Evolutionary conservation across 2,113 vertebrate genomes (phyloP).

Genomic region (Ceyx melanurus): DNA sequence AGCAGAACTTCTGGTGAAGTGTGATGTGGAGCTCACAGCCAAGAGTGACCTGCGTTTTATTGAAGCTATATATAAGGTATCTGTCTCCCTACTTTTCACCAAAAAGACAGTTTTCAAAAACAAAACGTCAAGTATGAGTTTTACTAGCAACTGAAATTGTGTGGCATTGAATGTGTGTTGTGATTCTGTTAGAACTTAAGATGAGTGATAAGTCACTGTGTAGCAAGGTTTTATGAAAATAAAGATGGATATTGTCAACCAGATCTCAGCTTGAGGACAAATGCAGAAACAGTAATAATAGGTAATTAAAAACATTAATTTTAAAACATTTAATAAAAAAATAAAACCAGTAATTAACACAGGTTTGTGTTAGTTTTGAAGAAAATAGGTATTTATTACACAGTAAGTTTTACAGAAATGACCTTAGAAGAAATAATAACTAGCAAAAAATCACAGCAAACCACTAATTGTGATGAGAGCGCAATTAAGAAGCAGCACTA

Average conservation of each 20-base stretch:
- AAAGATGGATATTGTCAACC: background rate
- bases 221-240: background rate
- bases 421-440: background rate
- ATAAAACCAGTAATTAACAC: no score
- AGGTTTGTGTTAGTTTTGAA: background rate
- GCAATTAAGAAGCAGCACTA: background rate
- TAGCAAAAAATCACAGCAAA: background rate
- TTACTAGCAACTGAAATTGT: background rate
- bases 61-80: slow-evolving; percentile 92
- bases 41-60: slow-evolving; percentile 91
- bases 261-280: background rate
- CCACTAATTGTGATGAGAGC: background rate
- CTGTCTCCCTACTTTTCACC: background rate
- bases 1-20: slow-evolving; percentile 82
- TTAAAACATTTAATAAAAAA: no score
- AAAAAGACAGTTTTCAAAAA: background rate
- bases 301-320: no score
- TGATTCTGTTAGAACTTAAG: background rate
- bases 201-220: background rate
- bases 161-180: background rate
- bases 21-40: slow-evolving; percentile 82
- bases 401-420: background rate
- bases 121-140: background rate
- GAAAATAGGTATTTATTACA: background rate
- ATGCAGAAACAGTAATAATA: background rate